Percentiles rank a stretch among this genome's conserved stretches.
Evolutionary conservation across 2,888 invertebrate species (phyloP).

Genomic region (Syrphus vitripennis): DNA sequence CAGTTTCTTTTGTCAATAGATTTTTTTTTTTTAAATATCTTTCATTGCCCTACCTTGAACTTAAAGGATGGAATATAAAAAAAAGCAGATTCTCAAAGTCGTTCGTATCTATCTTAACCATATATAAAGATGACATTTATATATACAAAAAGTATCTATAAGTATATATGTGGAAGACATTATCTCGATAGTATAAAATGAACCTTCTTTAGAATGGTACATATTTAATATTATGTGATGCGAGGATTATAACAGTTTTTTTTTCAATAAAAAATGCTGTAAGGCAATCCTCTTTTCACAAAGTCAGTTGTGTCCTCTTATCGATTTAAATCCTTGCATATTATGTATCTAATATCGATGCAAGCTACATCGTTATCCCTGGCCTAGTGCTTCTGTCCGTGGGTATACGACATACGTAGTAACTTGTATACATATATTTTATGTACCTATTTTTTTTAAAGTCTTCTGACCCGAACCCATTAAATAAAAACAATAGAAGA

Average conservation of each 20-base stretch:
- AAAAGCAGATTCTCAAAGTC: not conserved
- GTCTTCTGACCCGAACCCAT: too few relatives aligned
- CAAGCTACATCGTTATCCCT: not conserved
- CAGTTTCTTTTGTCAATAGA: constrained; percentile 38
- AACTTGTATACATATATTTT: too few relatives aligned
- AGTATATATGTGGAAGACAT: not conserved
- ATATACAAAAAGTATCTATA: not conserved
- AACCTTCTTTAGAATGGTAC: not conserved
- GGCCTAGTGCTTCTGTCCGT: not conserved
- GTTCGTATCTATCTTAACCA: not conserved
- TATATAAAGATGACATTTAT: not conserved
- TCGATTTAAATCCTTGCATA: not conserved
- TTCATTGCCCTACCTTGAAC: constrained; percentile 49
- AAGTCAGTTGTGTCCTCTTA: not conserved
- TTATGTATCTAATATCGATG: not conserved
- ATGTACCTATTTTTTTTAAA: too few relatives aligned
- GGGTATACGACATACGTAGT: too few relatives aligned
- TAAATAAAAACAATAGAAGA: too few relatives aligned
- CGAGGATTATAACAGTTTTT: not conserved
- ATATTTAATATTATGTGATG: not conserved
- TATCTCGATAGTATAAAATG: not conserved
- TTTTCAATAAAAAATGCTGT: not conserved
- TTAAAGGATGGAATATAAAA: not conserved
- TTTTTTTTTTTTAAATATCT: not conserved
- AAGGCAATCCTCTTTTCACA: not conserved